Conservation (phyloP, 2,113 vertebrate genomes). For the Sprattus sprattus region DNA sequence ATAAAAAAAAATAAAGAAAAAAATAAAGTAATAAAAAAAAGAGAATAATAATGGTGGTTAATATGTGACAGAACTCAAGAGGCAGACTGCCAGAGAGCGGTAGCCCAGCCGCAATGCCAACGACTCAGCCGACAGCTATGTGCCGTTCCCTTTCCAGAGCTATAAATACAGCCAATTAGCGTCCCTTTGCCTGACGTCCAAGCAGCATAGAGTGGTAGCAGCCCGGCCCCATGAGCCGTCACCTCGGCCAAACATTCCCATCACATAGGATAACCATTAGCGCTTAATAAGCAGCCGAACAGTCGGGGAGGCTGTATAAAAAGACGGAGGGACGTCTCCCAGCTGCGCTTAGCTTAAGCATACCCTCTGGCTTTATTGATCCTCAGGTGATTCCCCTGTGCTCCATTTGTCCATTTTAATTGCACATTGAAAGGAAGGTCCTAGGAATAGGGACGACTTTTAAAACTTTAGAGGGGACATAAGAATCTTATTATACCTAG, state of each 20-base stretch:
- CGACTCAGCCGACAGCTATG: slow-evolving; percentile 62
- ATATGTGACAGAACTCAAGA: slow-evolving; percentile 55
- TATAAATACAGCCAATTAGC: slow-evolving; percentile 75
- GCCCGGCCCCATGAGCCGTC: slow-evolving; percentile 54
- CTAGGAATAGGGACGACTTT: neutral
- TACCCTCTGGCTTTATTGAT: slow-evolving; percentile 34
- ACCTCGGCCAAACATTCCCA: slow-evolving; percentile 53
- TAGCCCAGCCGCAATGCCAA: neutral
- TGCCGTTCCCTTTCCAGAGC: slow-evolving; percentile 61
- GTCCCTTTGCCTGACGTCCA: slow-evolving; percentile 30
- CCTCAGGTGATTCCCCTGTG: neutral
- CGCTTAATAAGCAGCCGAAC: slow-evolving; percentile 60
- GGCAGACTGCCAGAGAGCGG: neutral
- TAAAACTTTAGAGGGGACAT: neutral
- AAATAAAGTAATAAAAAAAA: too few species aligned
- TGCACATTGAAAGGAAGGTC: neutral
- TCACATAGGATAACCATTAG: slow-evolving; percentile 58
- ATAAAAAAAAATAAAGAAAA: too few species aligned
- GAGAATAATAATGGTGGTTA: slow-evolving; percentile 56
- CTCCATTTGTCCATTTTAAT: slow-evolving; percentile 16
- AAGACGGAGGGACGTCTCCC: slow-evolving; percentile 29
- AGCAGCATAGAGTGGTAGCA: slow-evolving; percentile 49
- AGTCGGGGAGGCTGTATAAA: slow-evolving; percentile 62
- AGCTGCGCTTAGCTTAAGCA: slow-evolving; percentile 31
- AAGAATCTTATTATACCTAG: neutral